Evolutionary conservation across 2,888 invertebrate species (phyloP).

Genomic region (Sycophila texana): DNA sequence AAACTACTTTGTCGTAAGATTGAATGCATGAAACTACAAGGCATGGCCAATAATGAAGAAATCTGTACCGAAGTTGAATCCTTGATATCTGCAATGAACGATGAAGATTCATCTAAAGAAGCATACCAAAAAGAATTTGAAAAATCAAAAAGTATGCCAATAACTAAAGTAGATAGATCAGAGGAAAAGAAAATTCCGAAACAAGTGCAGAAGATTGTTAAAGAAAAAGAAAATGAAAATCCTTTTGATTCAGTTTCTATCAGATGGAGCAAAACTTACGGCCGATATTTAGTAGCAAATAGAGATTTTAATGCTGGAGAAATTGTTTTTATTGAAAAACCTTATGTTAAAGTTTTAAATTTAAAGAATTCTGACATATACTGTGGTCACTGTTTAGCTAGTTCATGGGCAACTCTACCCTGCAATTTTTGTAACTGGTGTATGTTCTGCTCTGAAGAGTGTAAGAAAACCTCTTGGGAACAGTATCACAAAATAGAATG

Average conservation of each 20-base stretch:
- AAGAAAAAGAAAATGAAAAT: slow-evolving; percentile 71
- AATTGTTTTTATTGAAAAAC: slow-evolving; percentile 85
- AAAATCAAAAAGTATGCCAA: too few relatives aligned
- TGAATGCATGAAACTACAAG: slow-evolving; percentile 72
- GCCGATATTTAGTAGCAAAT: slow-evolving; percentile 83
- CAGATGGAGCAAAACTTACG: slow-evolving; percentile 78
- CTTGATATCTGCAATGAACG: too few relatives aligned
- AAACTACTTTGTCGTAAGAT: slow-evolving; percentile 80
- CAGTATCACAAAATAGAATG: slow-evolving; percentile 89
- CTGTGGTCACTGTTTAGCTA: slow-evolving; percentile 83
- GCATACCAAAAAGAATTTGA: too few relatives aligned
- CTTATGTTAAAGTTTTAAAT: slow-evolving; percentile 81
- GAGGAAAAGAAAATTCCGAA: not conserved
- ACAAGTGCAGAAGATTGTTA: slow-evolving; percentile 32
- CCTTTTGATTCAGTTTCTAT: slow-evolving; percentile 81
- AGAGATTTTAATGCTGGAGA: slow-evolving; percentile 85
- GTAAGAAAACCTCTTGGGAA: slow-evolving; percentile 80
- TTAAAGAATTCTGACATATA: slow-evolving; percentile 78
- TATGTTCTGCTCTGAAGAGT: slow-evolving; percentile 82
- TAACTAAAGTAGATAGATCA: not conserved
- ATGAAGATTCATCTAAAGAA: too few relatives aligned
- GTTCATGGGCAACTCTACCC: slow-evolving; percentile 79
- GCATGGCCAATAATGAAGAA: too few relatives aligned
- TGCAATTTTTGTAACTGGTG: slow-evolving; percentile 81
- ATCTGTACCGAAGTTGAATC: too few relatives aligned